Base-by-base conservation (phyloP, 2,888 invertebrate species). In the Tribolium freemani region DNA sequence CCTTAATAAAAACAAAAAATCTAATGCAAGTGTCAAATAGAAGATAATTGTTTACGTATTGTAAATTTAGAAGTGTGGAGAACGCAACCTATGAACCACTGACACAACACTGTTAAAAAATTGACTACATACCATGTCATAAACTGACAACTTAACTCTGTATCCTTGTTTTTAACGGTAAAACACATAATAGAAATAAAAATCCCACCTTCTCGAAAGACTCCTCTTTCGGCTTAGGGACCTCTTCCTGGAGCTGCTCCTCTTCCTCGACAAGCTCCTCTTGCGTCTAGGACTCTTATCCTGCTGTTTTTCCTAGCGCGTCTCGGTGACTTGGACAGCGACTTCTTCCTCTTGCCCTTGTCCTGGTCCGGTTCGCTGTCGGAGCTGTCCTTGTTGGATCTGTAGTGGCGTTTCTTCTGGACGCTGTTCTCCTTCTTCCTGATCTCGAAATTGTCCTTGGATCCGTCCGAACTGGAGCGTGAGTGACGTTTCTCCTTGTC, bases 381-480 rank as follows among this genome's bases (percentile, higher is more conserved):
- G 3, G 83, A 83, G 73, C 85, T 94, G 82, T 94, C 94, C 71
- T 94, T 93, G 83, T 96, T 95, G 67, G 94, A 95, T 9, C 96
- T 90, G 84, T 96, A 96, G 77, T 96, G 96, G 6, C 96, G 90
- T 83, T 96, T 96, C 84, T 95, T 95, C 84, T 96, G 96, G 8
- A 94, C 90, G 86, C 95, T 89, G 86, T 94, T 90, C 86, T 93
- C 91, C 87, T 95, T 93, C 88, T 94, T 89, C 81, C 92, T 88
- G 76, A 93, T 91, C 84, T 93, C 93, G 83, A 93, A 93, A 79
- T 91, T 91, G 73, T 84, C 83, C 76, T 84, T 84, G 26, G 84
- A 83, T 38, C 80, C 84, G n/a, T 79, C 71, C 87, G 82, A 81
- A 53, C 78, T 73, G 60, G 78, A 78, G 31, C 78, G 76, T 8